Conservation (phyloP, 2,888 invertebrate genomes). For the Protodeltote pygarga region DNA sequence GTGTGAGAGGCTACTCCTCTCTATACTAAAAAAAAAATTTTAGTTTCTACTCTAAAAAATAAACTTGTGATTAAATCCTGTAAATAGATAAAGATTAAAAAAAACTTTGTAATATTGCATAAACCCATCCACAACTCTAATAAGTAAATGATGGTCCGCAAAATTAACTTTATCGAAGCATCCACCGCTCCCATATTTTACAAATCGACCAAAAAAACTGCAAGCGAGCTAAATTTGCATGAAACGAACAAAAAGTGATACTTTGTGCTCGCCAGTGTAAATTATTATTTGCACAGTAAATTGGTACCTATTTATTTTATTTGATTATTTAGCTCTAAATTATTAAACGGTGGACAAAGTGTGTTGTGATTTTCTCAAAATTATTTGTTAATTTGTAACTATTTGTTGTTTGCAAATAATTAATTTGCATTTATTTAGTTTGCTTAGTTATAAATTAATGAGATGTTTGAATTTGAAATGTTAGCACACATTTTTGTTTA, state of each 20-base stretch:
- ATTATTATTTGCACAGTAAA: conserved; percentile 50
- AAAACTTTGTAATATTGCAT: conserved; percentile 19
- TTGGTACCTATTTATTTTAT: conserved; percentile 44
- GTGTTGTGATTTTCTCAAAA: too few relatives aligned
- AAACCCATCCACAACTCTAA: conserved; percentile 47
- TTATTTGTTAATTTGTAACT: too few relatives aligned
- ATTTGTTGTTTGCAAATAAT: conserved; percentile 3
- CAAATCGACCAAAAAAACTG: conserved; percentile 34
- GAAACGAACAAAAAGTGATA: conserved; percentile 35
- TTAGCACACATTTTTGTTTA: too few relatives aligned
- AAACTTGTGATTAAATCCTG: neutral
- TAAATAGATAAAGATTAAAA: too few relatives aligned
- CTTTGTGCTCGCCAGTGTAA: conserved; percentile 29
- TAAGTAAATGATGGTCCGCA: conserved; percentile 56
- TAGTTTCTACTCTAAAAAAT: too few relatives aligned
- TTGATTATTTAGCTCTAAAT: conserved; percentile 27
- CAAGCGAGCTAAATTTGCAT: conserved; percentile 47
- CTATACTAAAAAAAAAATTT: neutral
- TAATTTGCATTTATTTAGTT: conserved; percentile 14
- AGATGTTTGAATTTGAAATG: too few relatives aligned
- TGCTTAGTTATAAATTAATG: conserved; percentile 16
- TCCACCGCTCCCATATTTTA: conserved; percentile 34
- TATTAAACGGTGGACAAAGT: conserved; percentile 6
- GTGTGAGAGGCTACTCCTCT: too few relatives aligned
- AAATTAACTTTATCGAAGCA: conserved; percentile 44